Conservation (phyloP, 2,113 vertebrate species). For the Oriolus oriolus region DNA sequence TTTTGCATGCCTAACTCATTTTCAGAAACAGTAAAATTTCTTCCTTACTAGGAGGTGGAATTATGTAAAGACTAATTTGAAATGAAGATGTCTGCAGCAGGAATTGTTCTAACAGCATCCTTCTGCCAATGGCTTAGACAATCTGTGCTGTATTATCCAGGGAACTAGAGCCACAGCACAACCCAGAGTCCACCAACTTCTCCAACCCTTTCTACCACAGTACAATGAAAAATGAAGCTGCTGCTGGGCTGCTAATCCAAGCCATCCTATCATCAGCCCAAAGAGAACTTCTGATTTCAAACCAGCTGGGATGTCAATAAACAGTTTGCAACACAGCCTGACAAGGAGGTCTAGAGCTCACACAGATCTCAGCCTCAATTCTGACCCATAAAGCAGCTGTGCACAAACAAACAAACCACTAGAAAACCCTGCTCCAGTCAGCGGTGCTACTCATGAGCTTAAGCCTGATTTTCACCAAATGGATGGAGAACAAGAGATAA, state of each 20-base stretch:
- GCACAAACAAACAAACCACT: not conserved
- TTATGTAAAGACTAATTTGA: not conserved
- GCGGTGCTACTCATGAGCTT: not conserved
- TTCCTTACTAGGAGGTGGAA: not conserved
- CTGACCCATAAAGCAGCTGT: not conserved
- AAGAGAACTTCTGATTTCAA: not conserved
- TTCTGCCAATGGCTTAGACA: not conserved
- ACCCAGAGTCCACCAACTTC: not conserved
- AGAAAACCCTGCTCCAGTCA: not conserved
- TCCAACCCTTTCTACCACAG: not conserved
- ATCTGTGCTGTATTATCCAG: not conserved
- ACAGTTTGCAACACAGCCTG: not conserved
- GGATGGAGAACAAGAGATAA: not conserved
- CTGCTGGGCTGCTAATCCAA: not conserved
- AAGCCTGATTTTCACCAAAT: not conserved
- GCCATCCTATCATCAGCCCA: rapidly evolving
- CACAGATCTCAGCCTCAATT: not conserved
- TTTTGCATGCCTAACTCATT: not conserved
- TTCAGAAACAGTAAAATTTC: not conserved
- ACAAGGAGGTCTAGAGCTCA: not conserved
- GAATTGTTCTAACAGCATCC: not conserved
- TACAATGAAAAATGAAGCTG: not conserved
- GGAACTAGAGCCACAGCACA: not conserved
- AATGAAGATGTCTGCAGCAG: not conserved
- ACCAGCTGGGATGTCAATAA: not conserved